phyloP scores from a whole-genome alignment of 2,888 invertebrate genomes.

The Drosophila greeni region DNA sequence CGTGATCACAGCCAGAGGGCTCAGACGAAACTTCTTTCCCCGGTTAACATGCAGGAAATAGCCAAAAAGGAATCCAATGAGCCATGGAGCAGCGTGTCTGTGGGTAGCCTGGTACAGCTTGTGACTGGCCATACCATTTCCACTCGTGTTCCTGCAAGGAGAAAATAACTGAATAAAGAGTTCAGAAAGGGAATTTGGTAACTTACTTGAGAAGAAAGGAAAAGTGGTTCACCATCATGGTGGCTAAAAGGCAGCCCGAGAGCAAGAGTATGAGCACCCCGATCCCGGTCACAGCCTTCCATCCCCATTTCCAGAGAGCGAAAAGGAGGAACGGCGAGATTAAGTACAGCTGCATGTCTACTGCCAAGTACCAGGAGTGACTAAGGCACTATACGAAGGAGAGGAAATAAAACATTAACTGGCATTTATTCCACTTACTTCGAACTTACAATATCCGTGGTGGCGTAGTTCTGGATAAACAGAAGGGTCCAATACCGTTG shows the following conservation, averaged over 20 bases:
- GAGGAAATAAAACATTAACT: background rate
- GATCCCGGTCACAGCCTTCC: conserved; percentile 56
- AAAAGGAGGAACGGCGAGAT: conserved; percentile 18
- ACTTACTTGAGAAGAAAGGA: conserved; percentile 48
- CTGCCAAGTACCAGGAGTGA: conserved; percentile 59
- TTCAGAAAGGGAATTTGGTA: rapidly evolving
- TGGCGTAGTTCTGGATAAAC: conserved; percentile 27
- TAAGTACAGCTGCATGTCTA: conserved; percentile 27
- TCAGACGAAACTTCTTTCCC: conserved; percentile 47
- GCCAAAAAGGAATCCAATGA: conserved; percentile 69
- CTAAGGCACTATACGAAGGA: conserved; percentile 77
- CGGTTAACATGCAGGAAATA: conserved; percentile 63
- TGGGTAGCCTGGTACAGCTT: conserved; percentile 64
- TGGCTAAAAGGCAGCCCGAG: conserved; percentile 64
- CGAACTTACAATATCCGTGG: conserved; percentile 3
- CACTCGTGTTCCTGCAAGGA: background rate
- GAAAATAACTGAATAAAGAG: background rate
- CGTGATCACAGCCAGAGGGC: conserved; percentile 28
- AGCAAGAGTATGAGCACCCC: conserved; percentile 59
- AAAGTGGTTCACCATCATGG: conserved; percentile 61
- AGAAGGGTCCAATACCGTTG: conserved; percentile 27
- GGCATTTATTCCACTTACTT: background rate
- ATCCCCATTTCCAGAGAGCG: conserved; percentile 60
- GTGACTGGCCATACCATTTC: background rate
- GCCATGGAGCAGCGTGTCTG: conserved; percentile 67